Conservation (phyloP, 1,140 invertebrate species). For the Drosophila hydei region DNA sequence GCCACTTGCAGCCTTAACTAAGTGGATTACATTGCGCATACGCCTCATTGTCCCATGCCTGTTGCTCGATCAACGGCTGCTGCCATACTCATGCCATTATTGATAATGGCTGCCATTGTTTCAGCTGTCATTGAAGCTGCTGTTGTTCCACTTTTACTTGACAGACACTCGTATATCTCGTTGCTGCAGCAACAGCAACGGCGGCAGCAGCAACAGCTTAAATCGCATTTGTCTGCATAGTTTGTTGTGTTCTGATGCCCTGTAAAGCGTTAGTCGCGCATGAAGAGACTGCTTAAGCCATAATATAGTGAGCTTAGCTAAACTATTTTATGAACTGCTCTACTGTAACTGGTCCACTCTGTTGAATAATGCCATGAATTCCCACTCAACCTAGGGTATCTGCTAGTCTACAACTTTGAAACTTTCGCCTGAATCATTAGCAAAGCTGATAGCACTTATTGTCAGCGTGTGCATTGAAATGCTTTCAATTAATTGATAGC, state of each 20-base stretch:
- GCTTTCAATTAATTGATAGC: slow-evolving; percentile 61
- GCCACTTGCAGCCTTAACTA: slow-evolving; percentile 41
- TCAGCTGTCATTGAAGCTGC: slow-evolving; percentile 36
- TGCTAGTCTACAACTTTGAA: not conserved
- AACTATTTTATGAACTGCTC: too few relatives aligned
- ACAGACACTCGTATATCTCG: slow-evolving; percentile 11
- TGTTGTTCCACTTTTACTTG: slow-evolving; percentile 40
- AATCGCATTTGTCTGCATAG: slow-evolving; percentile 53
- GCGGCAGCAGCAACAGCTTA: slow-evolving; percentile 33
- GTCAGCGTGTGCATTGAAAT: slow-evolving; percentile 56
- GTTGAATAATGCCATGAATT: too few relatives aligned
- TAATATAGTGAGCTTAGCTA: too few relatives aligned
- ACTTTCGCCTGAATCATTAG: slow-evolving; percentile 46
- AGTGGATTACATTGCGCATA: slow-evolving; percentile 52
- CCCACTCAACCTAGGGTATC: slow-evolving; percentile 12
- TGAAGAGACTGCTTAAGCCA: not conserved
- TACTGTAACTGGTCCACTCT: too few relatives aligned
- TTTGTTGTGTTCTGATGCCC: slow-evolving; percentile 32
- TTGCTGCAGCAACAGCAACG: slow-evolving; percentile 1
- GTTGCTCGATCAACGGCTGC: slow-evolving; percentile 10
- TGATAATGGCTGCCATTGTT: slow-evolving; percentile 52
- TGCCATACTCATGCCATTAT: slow-evolving; percentile 20
- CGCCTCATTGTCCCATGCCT: slow-evolving; percentile 15
- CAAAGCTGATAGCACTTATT: slow-evolving; percentile 42
- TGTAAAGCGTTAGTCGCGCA: not conserved